Conservation (phyloP, 2,888 invertebrate species). For the Corbicula japonica region DNA sequence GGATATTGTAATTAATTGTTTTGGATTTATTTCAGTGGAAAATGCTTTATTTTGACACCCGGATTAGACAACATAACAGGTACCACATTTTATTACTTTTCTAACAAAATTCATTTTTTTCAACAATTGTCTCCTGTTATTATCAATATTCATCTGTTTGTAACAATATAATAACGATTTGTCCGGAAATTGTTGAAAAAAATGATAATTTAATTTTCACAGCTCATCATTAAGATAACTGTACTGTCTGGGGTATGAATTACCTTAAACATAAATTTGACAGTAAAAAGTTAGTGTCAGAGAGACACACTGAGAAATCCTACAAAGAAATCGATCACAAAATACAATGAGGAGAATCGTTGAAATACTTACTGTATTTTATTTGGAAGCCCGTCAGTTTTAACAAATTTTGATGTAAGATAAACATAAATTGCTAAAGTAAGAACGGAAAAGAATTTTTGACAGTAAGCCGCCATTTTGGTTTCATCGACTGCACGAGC, state of each 20-base stretch:
- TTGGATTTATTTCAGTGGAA: too few species aligned
- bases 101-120: too few species aligned
- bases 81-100: too few species aligned
- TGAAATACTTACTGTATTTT: slow-evolving; percentile 39
- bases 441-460: slow-evolving; percentile 23
- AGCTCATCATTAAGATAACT: not conserved
- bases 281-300: not conserved
- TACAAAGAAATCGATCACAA: not conserved
- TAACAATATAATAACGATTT: too few species aligned
- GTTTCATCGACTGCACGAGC: slow-evolving; percentile 64
- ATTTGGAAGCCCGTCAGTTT: slow-evolving; percentile 36
- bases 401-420: not conserved
- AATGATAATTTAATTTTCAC: not conserved
- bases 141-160: too few species aligned
- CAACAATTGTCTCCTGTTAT: too few species aligned
- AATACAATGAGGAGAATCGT: not conserved
- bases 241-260: not conserved
- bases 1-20: too few species aligned
- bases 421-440: slow-evolving; percentile 30
- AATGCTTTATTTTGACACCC: too few species aligned
- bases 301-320: not conserved
- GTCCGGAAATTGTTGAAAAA: not conserved
- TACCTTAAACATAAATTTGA: not conserved
- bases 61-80: too few species aligned
- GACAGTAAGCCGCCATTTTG: slow-evolving; percentile 55